phyloP scores from a whole-genome alignment of 2,888 invertebrate species.

The Polydrusus tereticollis region DNA sequence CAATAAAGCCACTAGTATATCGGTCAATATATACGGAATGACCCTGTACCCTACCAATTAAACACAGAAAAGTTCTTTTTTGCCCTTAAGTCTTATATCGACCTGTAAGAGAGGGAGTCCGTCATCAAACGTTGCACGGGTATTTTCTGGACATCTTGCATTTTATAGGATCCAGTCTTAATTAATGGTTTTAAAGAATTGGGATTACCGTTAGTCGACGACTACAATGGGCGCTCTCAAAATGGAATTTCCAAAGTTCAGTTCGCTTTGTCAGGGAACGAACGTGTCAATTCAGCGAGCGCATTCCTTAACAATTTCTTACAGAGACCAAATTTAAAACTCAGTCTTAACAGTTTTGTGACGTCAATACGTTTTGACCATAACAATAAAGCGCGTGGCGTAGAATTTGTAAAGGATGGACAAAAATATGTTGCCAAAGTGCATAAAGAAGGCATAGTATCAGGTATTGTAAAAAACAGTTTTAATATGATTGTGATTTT shows the following conservation, averaged over 20 bases:
- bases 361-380: background rate
- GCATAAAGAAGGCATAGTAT: constrained; percentile 29
- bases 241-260: constrained; percentile 4
- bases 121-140: no score
- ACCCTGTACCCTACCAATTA: no score
- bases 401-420: constrained; percentile 34
- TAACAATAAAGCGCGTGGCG: background rate
- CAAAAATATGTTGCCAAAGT: constrained; percentile 20
- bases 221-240: constrained; percentile 28
- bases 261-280: background rate
- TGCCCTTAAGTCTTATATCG: no score
- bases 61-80: no score
- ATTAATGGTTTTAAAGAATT: constrained; percentile 5
- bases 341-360: constrained; percentile 13
- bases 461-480: background rate
- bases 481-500: no score
- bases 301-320: background rate
- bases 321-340: constrained; percentile 3
- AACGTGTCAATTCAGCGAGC: constrained; percentile 1
- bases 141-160: background rate
- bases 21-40: no score
- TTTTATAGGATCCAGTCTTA: constrained; percentile 1
- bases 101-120: no score
- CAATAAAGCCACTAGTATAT: no score
- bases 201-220: background rate